phyloP scores from a whole-genome alignment of 2,113 vertebrate genomes.

The Mus spicilegus region DNA sequence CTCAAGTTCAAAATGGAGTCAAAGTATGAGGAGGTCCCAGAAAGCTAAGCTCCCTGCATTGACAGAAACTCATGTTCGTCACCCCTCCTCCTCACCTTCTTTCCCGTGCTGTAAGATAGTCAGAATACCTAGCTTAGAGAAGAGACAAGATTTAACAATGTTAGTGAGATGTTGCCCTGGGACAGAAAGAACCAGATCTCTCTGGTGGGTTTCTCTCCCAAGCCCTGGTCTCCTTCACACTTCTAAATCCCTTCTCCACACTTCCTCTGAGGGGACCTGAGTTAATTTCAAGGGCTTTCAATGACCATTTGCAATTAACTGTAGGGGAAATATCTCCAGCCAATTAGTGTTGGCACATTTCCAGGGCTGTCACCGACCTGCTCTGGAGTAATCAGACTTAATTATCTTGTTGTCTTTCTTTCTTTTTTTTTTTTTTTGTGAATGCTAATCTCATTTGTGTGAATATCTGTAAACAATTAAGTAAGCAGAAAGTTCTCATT shows the following conservation, averaged over 20 bases:
- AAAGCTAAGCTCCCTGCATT: no score
- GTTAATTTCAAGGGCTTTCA: slow-evolving; percentile 80
- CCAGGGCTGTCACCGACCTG: slow-evolving; percentile 71
- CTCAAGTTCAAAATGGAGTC: neutral
- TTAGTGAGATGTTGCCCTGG: neutral
- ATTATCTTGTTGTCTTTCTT: slow-evolving; percentile 78
- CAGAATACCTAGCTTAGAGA: neutral
- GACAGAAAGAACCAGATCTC: neutral
- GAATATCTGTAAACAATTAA: slow-evolving; percentile 76
- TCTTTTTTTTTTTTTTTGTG: slow-evolving; percentile 46
- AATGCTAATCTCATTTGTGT: slow-evolving; percentile 76
- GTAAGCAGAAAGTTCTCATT: slow-evolving; percentile 70
- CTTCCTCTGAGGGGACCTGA: slow-evolving; percentile 64
- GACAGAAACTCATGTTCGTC: neutral
- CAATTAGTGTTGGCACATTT: slow-evolving; percentile 73
- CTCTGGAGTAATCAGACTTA: slow-evolving; percentile 76
- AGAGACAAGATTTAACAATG: neutral
- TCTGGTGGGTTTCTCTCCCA: neutral
- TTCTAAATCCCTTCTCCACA: slow-evolving; percentile 81
- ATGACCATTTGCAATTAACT: slow-evolving; percentile 81
- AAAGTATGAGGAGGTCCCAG: neutral
- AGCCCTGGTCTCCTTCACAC: slow-evolving; percentile 76
- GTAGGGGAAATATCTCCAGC: slow-evolving; percentile 55
- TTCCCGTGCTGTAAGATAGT: neutral
- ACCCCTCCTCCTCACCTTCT: no score